Evolutionary conservation across 2,888 invertebrate species (phyloP), one percentile per base, ranked within the genome.

Genomic region (Plusia festucae): DNA sequence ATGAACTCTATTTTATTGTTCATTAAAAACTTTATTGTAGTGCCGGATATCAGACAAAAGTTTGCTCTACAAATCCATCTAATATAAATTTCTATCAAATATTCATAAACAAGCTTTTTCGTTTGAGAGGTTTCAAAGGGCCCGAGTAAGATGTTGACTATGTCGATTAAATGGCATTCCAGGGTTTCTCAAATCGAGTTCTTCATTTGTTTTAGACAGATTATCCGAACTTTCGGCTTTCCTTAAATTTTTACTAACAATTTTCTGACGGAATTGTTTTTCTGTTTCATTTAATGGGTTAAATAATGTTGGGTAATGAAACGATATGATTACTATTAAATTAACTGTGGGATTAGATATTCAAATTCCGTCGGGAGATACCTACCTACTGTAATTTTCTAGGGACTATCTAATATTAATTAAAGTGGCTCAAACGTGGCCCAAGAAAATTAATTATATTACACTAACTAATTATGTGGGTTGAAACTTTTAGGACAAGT

Each of bases 1-100:
- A 51, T 18, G 27, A 51, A 57, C 27, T 54, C 15, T 51, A 32
- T 46, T 32, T 56, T 18, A 66, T 46, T 72, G 67, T 24, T 22
- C 11, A 16, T 16, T 11, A 53, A 68, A 55, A 40, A 68, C 46
- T 11, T 8, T 46, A 18, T 46, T 27, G 15, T 57, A 40, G 40
- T 55, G 15, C 22, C 20, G 60, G 57, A 71, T 34, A 58, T 60
- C 62, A 54, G 53, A 44, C 44, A 55, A 73, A 65, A 72, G 56
- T 65, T 54, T 61, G 71, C 61, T 58, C 60, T 68, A 61, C 60
- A 52, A 66, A 53, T 68, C 34, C 44, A 59, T 53, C 44, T 79
- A 79, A 68, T 80, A 76, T 73, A 74, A 80, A 82, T 80, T 80
- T 73, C 55, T 71, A 75, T 81, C 68, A 82, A 82, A 79, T 75